Percentiles rank a stretch among this genome's conserved stretches.
Conservation (phyloP, 2,113 vertebrate species). For the Atractosteus spatula region DNA sequence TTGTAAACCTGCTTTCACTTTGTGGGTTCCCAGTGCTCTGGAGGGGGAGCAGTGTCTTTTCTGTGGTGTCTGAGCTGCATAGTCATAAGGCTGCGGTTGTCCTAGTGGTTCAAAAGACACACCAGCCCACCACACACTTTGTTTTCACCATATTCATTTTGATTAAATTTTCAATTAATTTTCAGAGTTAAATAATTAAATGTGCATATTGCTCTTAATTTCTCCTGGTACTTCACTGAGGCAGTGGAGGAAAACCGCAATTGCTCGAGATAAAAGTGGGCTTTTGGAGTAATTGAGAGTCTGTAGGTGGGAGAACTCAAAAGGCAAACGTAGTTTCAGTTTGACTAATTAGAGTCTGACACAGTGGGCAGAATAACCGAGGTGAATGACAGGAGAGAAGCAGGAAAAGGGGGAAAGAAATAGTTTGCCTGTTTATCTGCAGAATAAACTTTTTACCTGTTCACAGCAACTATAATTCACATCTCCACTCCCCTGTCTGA, state of each 20-base stretch:
- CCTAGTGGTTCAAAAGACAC: too few species aligned
- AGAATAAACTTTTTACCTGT: constrained; percentile 24
- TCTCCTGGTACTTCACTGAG: constrained; percentile 35
- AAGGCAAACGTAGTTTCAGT: constrained; percentile 40
- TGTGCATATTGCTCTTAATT: constrained; percentile 35
- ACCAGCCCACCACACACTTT: too few species aligned
- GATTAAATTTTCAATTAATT: too few species aligned
- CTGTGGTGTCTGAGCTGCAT: too few species aligned
- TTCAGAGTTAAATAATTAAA: not conserved
- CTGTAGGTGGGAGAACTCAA: constrained; percentile 40
- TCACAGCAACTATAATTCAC: constrained; percentile 21
- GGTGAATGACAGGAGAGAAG: constrained; percentile 22
- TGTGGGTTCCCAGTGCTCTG: too few species aligned
- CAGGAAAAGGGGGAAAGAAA: constrained; percentile 29
- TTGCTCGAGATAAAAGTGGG: constrained; percentile 35
- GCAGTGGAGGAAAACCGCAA: constrained; percentile 40
- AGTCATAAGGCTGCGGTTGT: too few species aligned
- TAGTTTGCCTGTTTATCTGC: constrained; percentile 24
- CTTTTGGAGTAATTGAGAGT: constrained; percentile 23
- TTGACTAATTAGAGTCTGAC: constrained; percentile 44
- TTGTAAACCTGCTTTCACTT: too few species aligned
- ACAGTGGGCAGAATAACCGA: constrained; percentile 37
- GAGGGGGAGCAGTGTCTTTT: too few species aligned
- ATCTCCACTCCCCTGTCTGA: not conserved
- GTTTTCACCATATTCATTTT: too few species aligned